Conservation (phyloP, 2,113 vertebrate genomes). For the Rhinolophus ferrumequinum region DNA sequence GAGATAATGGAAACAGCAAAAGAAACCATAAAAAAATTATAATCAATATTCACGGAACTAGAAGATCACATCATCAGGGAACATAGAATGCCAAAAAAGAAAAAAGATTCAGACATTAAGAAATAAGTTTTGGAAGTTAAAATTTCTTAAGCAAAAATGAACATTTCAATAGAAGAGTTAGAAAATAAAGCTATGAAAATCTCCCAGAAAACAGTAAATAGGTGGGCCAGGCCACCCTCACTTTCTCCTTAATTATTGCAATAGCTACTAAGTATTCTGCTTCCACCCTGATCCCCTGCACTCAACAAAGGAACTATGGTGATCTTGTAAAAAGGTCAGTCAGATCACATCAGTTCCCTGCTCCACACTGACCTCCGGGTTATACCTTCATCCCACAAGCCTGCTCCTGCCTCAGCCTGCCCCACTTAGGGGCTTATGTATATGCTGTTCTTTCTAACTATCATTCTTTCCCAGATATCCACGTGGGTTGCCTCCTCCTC, state of each 20-base stretch:
- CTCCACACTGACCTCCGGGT: not conserved
- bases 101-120: not conserved
- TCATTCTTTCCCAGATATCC: not conserved
- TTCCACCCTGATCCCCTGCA: not conserved
- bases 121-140: not conserved
- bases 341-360: not conserved
- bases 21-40: conserved; percentile 4
- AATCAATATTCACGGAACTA: not conserved
- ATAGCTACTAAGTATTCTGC: not conserved
- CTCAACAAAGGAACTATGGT: not conserved
- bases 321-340: not conserved
- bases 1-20: not conserved
- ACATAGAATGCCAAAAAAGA: not conserved
- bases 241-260: not conserved
- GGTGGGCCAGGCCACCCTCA: not conserved
- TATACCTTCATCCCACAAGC: not conserved
- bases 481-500: not conserved
- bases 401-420: not conserved
- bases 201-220: not conserved
- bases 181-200: not conserved
- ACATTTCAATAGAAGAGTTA: not conserved
- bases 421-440: not conserved
- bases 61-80: not conserved
- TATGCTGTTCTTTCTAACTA: not conserved
- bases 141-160: not conserved